Evolutionary conservation across 2,113 vertebrate species (phyloP).

Genomic region (Chionis minor): DNA sequence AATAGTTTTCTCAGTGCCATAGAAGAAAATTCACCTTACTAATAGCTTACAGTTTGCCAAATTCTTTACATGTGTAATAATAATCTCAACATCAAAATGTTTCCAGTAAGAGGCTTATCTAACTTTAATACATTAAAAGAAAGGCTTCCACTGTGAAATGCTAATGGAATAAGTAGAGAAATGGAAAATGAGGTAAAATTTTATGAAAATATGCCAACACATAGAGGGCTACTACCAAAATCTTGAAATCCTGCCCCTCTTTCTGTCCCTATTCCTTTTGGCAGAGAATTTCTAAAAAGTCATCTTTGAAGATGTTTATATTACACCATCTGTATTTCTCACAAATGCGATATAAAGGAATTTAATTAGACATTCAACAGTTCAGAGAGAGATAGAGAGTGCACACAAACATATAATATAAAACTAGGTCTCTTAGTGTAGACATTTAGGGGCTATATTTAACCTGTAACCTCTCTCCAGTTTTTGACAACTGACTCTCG

Average conservation of each 20-base stretch:
- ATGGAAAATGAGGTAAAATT: not conserved
- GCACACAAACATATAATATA: not conserved
- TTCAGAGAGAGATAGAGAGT: not conserved
- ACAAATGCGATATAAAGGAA: not conserved
- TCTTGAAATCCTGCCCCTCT: not conserved
- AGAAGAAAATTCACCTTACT: not conserved
- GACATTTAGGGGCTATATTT: not conserved
- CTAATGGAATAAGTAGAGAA: not conserved
- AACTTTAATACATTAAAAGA: not conserved
- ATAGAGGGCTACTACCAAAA: not conserved
- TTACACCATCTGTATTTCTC: not conserved
- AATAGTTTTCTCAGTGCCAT: not conserved
- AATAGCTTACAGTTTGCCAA: not conserved
- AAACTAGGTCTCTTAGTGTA: not conserved
- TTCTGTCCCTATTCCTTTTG: not conserved
- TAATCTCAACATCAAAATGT: not conserved
- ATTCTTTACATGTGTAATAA: not conserved
- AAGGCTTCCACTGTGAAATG: not conserved
- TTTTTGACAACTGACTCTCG: not conserved
- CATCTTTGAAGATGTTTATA: not conserved
- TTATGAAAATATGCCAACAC: not conserved
- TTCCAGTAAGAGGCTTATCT: not conserved
- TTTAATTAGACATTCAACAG: not conserved
- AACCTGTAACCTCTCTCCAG: not conserved
- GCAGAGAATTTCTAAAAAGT: not conserved